Evolutionary conservation across 2,888 invertebrate species (phyloP).

Genomic region (Himalopsyche tibetana): DNA sequence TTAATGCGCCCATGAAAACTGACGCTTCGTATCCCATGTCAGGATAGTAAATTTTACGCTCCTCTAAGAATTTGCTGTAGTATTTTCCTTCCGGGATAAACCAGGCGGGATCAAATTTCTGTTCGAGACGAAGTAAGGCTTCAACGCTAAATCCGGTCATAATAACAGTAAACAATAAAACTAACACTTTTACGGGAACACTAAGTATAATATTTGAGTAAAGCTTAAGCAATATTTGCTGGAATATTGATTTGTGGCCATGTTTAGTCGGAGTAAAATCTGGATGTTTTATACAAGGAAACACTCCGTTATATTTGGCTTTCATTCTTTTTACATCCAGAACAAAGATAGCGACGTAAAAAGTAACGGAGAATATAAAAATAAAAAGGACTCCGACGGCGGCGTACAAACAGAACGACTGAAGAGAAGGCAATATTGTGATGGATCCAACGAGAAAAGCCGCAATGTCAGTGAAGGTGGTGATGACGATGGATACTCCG

Average conservation of each 20-base stretch:
- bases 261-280: constrained; percentile 75
- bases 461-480: constrained; percentile 88
- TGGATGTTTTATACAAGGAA: constrained; percentile 82
- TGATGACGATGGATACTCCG: constrained; percentile 89
- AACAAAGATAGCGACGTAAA: constrained; percentile 87
- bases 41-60: constrained; percentile 80
- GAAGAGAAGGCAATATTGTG: constrained; percentile 87
- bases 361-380: constrained; percentile 86
- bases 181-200: constrained; percentile 80
- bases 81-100: constrained; percentile 85
- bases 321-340: constrained; percentile 82
- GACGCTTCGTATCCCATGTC: constrained; percentile 80
- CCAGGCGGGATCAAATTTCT: constrained; percentile 88
- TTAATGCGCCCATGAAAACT: constrained; percentile 81
- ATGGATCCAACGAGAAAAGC: constrained; percentile 88
- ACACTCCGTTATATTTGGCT: constrained; percentile 79
- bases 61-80: constrained; percentile 78
- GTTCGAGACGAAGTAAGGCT: constrained; percentile 81
- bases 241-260: constrained; percentile 77
- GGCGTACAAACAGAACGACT: constrained; percentile 90
- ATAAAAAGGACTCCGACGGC: constrained; percentile 86
- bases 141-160: constrained; percentile 80
- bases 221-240: constrained; percentile 77
- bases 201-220: constrained; percentile 83
- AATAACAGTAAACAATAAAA: constrained; percentile 78